Evolutionary conservation across 1,140 invertebrate genomes (phyloP).

Genomic region (Cataglyphis hispanica): DNA sequence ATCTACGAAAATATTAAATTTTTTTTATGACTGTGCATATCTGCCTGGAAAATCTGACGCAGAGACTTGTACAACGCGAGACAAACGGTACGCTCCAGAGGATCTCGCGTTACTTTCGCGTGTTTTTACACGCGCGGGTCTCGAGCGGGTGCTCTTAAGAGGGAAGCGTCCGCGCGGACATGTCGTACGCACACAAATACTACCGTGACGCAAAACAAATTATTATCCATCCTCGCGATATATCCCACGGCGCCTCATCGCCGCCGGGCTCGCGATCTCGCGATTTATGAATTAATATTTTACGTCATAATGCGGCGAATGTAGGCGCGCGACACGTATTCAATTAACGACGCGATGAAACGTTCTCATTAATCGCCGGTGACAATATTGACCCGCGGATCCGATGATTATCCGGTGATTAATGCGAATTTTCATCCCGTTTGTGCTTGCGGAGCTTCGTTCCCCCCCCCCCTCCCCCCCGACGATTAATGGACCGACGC

Average conservation of each 20-base stretch:
- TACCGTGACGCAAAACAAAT: neutral
- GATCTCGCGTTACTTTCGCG: constrained; percentile 74
- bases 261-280: constrained; percentile 14
- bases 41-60: constrained; percentile 9
- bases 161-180: constrained; percentile 45
- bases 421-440: constrained; percentile 56
- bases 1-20: constrained; percentile 25
- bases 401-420: too few relatives aligned
- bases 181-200: neutral
- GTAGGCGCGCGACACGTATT: neutral
- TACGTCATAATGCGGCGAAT: constrained; percentile 11
- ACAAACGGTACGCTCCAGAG: constrained; percentile 43
- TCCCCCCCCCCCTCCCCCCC: constrained; percentile 30
- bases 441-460: neutral
- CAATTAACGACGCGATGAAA: constrained; percentile 16
- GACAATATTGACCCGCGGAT: neutral
- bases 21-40: constrained; percentile 8
- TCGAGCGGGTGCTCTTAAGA: constrained; percentile 72
- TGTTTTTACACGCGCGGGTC: constrained; percentile 62
- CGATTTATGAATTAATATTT: constrained; percentile 54
- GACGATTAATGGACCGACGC: constrained; percentile 68
- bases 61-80: neutral
- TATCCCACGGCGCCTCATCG: neutral
- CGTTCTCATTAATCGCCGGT: constrained; percentile 48
- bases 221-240: constrained; percentile 15